phyloP scores from a whole-genome alignment of 2,797 vertebrate genomes.

The Galaxias olidus region DNA sequence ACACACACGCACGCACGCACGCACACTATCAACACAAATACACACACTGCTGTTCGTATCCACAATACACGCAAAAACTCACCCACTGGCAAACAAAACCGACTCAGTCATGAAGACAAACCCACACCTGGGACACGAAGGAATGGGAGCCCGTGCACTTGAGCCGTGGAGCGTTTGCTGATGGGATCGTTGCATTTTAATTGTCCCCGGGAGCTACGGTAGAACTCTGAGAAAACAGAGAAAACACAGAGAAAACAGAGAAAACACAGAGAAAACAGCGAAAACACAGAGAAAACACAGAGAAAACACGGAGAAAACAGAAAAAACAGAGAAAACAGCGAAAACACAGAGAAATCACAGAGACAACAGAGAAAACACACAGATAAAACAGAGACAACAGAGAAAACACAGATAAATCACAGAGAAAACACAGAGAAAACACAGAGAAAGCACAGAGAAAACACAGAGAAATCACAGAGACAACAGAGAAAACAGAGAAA shows the following conservation, averaged over 20 bases:
- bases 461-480: not conserved
- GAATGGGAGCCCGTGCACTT: not conserved
- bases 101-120: too few species aligned
- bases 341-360: not conserved
- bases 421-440: not conserved
- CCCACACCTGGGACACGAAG: too few species aligned
- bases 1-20: not conserved
- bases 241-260: not conserved
- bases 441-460: not conserved
- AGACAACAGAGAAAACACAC: not conserved
- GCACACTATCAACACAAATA: too few species aligned
- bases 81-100: too few species aligned
- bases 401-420: not conserved
- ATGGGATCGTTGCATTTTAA: conserved; percentile 3
- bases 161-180: not conserved
- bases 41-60: too few species aligned
- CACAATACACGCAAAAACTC: too few species aligned
- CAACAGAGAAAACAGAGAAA: not conserved
- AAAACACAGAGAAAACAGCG: too few species aligned
- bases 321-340: not conserved
- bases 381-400: too few species aligned
- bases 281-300: not conserved
- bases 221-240: too few species aligned
- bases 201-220: not conserved
- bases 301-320: not conserved